phyloP scores from a whole-genome alignment of 2,888 invertebrate species.

The Ernsta delagoae region DNA sequence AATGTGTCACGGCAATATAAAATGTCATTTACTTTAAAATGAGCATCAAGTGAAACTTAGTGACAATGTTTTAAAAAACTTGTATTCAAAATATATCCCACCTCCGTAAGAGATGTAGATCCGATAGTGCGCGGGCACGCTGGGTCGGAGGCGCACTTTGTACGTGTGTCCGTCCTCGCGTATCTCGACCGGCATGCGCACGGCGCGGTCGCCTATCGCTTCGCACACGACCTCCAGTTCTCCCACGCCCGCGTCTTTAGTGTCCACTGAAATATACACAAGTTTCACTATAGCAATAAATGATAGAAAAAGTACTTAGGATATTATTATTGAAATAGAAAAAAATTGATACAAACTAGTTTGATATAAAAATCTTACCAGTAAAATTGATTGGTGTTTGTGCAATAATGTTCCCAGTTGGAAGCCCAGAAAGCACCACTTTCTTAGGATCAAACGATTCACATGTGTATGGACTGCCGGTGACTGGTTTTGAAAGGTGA shows the following conservation, averaged over 20 bases:
- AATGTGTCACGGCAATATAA: too few relatives aligned
- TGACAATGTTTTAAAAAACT: too few relatives aligned
- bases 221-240: conserved; percentile 95
- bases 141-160: conserved; percentile 93
- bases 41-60: too few relatives aligned
- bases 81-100: conserved; percentile 42
- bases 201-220: conserved; percentile 91
- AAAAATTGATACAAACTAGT: too few relatives aligned
- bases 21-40: too few relatives aligned
- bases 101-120: conserved; percentile 90
- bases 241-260: conserved; percentile 92
- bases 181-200: conserved; percentile 91
- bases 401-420: conserved; percentile 90
- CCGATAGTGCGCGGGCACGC: conserved; percentile 91
- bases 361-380: conserved; percentile 75
- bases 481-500: conserved; percentile 94
- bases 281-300: too few relatives aligned
- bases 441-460: conserved; percentile 95
- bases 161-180: conserved; percentile 91
- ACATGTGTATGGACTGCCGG: conserved; percentile 97
- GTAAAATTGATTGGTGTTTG: conserved; percentile 93
- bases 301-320: too few relatives aligned
- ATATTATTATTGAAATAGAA: too few relatives aligned
- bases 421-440: conserved; percentile 91
- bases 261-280: conserved; percentile 85